These are phyloP conservation scores for Hyperoplus immaculatus DNA, from an alignment of 2,797 vertebrate genomes.

Conservation along the genomic window DNA sequence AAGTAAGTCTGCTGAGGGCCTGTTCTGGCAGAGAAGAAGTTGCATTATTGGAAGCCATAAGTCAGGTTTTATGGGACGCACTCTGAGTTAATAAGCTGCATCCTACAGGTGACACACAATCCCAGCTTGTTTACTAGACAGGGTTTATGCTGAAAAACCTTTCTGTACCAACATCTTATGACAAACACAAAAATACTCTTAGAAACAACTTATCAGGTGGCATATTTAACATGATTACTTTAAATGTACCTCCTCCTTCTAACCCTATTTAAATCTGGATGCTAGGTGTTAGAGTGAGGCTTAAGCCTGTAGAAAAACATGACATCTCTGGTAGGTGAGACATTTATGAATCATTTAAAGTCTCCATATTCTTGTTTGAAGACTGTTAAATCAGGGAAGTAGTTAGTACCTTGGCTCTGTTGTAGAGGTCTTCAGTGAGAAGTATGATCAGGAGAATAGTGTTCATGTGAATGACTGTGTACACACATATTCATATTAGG, in stretches of 20 bases:
- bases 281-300: constrained; percentile 6
- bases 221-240: constrained; percentile 34
- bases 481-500: background rate
- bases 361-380: constrained; percentile 16
- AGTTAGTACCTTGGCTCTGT: constrained; percentile 3
- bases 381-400: constrained; percentile 26
- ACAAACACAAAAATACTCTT: constrained; percentile 59
- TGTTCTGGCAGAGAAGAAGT: constrained; percentile 19
- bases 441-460: constrained; percentile 12
- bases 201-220: constrained; percentile 36
- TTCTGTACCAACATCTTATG: constrained; percentile 24
- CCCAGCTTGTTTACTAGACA: constrained; percentile 52
- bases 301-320: constrained; percentile 19
- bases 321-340: constrained; percentile 19
- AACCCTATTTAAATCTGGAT: constrained; percentile 27
- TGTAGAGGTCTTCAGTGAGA: constrained; percentile 10
- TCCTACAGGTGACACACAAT: constrained; percentile 54
- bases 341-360: constrained; percentile 45
- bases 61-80: constrained; percentile 39
- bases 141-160: constrained; percentile 27
- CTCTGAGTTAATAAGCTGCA: constrained; percentile 58
- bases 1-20: constrained; percentile 18
- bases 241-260: constrained; percentile 16
- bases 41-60: constrained; percentile 20
- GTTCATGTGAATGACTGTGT: constrained; percentile 17